phyloP scores from a whole-genome alignment of 2,113 vertebrate genomes.

The Malurus melanocephalus region DNA sequence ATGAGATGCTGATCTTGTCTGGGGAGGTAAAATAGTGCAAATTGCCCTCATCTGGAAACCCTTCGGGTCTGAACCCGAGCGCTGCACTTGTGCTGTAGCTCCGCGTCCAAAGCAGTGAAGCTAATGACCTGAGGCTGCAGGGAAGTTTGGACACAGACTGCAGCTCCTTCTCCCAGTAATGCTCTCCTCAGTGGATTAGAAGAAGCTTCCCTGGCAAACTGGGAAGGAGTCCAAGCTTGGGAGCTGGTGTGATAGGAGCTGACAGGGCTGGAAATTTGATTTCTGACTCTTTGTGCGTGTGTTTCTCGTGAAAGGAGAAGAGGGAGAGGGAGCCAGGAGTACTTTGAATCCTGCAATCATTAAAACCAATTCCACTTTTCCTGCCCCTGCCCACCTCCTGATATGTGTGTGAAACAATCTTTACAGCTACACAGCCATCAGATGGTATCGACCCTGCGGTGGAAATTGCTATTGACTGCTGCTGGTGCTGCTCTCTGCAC shows the following conservation, averaged over 20 bases:
- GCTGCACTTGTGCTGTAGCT: background rate
- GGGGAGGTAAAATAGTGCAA: background rate
- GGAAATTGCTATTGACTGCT: conserved; percentile 84
- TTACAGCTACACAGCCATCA: conserved; percentile 73
- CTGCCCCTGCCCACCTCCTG: conserved; percentile 63
- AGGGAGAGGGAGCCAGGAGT: conserved; percentile 47
- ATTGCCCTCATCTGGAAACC: background rate
- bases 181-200: conserved; percentile 27
- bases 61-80: background rate
- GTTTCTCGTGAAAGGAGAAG: conserved; percentile 62
- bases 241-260: conserved; percentile 48
- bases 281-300: conserved; percentile 54
- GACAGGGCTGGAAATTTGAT: conserved; percentile 62
- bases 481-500: conserved; percentile 64
- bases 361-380: conserved; percentile 72
- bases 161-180: conserved; percentile 2
- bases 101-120: background rate
- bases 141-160: conserved; percentile 19
- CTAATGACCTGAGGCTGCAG: conserved; percentile 1
- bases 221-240: conserved; percentile 47
- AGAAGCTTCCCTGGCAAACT: conserved; percentile 51
- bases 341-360: conserved; percentile 71
- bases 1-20: background rate
- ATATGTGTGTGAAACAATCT: conserved; percentile 73
- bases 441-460: conserved; percentile 74